These are phyloP conservation scores for Meiosimyza decipiens DNA, from an alignment of 2,888 invertebrate species.

Conservation along the genomic window DNA sequence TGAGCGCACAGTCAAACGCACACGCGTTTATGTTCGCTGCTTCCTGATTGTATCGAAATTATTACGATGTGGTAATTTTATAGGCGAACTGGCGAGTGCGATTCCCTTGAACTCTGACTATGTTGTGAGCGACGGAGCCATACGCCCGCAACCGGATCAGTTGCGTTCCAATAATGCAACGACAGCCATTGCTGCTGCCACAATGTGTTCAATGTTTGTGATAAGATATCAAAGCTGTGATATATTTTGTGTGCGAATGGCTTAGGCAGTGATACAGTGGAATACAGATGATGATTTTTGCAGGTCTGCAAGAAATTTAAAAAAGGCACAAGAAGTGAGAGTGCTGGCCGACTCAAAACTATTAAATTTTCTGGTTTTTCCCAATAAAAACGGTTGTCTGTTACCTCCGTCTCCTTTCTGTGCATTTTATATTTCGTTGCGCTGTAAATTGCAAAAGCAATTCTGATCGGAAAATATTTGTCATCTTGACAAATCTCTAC, in stretches of 20 bases:
- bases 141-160: background rate
- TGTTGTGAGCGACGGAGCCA: background rate
- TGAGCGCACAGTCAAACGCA: constrained; percentile 28
- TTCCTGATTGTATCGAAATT: constrained; percentile 52
- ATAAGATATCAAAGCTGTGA: background rate
- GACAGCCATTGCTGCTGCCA: background rate
- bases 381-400: too few species aligned
- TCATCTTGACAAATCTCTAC: too few species aligned
- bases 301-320: too few species aligned
- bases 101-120: background rate
- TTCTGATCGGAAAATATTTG: too few species aligned
- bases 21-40: background rate
- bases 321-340: too few species aligned
- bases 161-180: background rate
- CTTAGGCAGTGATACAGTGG: too few species aligned
- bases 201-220: background rate
- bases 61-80: constrained; percentile 58
- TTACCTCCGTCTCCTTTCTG: too few species aligned
- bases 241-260: background rate
- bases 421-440: too few species aligned
- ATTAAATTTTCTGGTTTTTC: too few species aligned
- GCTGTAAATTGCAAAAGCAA: too few species aligned
- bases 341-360: too few species aligned
- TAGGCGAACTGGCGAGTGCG: constrained; percentile 38
- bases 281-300: too few species aligned